phyloP scores from a whole-genome alignment of 37 sponge, comb jelly and placozoan genomes.

The Aplysina aerophoba region DNA sequence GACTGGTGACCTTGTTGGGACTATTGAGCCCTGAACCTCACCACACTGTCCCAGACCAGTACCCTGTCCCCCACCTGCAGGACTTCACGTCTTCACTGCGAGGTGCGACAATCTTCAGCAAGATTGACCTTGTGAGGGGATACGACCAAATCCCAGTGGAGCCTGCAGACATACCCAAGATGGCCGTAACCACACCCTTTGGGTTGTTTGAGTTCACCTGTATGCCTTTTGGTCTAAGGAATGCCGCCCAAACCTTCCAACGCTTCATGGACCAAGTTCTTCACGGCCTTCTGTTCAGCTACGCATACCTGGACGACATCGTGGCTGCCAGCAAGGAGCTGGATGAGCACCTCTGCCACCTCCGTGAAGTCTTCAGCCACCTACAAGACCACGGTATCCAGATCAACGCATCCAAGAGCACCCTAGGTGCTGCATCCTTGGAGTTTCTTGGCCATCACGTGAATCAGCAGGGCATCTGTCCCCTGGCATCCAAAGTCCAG shows the following conservation, averaged over 20 bases:
- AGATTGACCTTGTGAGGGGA: slow-evolving; percentile 45
- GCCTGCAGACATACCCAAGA: slow-evolving; percentile 15
- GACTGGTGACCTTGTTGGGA: slow-evolving; percentile 69
- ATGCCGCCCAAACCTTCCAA: slow-evolving; percentile 36
- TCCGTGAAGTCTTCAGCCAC: slow-evolving; percentile 30
- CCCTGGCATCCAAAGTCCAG: slow-evolving; percentile 45
- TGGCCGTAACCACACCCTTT: slow-evolving; percentile 27
- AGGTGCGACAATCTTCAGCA: slow-evolving; percentile 50
- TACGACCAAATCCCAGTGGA: slow-evolving; percentile 44
- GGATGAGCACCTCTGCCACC: slow-evolving; percentile 56
- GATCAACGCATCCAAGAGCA: background rate
- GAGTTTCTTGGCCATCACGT: slow-evolving; percentile 15
- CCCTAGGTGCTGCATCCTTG: background rate
- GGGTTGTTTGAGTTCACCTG: slow-evolving; percentile 32
- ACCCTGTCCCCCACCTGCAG: slow-evolving; percentile 58
- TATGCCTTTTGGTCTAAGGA: slow-evolving; percentile 50
- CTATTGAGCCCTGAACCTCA: slow-evolving; percentile 43
- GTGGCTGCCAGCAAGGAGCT: slow-evolving; percentile 27
- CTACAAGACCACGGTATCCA: background rate
- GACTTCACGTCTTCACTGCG: slow-evolving; percentile 44
- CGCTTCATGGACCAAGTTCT: slow-evolving; percentile 47
- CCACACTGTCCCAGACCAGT: slow-evolving; percentile 46
- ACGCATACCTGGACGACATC: slow-evolving; percentile 33
- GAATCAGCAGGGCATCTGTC: slow-evolving; percentile 33
- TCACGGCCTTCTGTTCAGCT: background rate